A percentile compares a stretch with the other conserved stretches of the same genome.
phyloP scores from a whole-genome alignment of 2,797 vertebrate genomes.

The Champsocephalus esox region DNA sequence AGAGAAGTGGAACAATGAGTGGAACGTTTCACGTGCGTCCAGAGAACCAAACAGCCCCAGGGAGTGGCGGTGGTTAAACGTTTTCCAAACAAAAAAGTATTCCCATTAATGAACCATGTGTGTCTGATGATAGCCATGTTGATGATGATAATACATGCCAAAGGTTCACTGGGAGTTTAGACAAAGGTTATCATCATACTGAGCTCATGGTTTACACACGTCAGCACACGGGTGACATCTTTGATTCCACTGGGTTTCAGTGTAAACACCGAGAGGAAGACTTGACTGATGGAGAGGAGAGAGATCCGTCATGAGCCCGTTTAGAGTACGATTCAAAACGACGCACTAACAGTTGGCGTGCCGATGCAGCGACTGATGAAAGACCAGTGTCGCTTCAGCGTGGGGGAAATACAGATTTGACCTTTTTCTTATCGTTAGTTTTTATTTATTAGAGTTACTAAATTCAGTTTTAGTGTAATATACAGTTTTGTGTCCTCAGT shows the following conservation, averaged over 20 bases:
- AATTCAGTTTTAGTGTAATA: background rate
- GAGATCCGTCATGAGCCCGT: conserved; percentile 13
- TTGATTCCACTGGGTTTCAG: conserved; percentile 51
- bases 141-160: conserved; percentile 67
- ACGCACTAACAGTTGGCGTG: conserved; percentile 3
- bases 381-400: conserved; percentile 23
- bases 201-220: conserved; percentile 75
- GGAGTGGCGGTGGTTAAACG: conserved; percentile 37
- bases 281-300: conserved; percentile 48
- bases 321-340: conserved; percentile 46
- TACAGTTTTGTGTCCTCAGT: background rate
- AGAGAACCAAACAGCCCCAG: conserved; percentile 32
- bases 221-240: conserved; percentile 61
- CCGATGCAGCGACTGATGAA: conserved; percentile 11
- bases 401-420: background rate
- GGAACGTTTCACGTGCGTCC: conserved; percentile 23
- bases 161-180: conserved; percentile 73
- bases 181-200: conserved; percentile 74
- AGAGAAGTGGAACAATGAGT: conserved; percentile 22
- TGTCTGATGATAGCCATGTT: conserved; percentile 57
- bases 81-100: conserved; percentile 62
- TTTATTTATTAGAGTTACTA: background rate
- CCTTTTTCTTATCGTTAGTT: background rate
- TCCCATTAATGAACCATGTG: conserved; percentile 64
- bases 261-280: conserved; percentile 74